Evolutionary conservation across 2,797 vertebrate species (phyloP).

Genomic region (Siniperca obscura): DNA sequence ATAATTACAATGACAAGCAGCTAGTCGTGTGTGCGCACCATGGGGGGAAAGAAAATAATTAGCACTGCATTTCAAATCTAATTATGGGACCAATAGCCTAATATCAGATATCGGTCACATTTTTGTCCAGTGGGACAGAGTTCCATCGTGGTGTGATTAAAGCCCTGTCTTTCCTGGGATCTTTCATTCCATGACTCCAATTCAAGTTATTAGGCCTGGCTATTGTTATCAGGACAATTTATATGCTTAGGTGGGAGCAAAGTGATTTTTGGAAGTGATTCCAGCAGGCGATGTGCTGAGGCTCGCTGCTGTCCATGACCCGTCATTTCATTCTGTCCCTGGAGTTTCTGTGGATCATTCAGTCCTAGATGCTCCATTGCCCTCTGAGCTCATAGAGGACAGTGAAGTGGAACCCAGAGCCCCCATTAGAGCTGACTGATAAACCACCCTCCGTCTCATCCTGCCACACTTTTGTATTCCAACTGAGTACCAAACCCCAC

Average conservation of each 20-base stretch:
- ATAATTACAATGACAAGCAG: background rate
- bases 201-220: slow-evolving; percentile 48
- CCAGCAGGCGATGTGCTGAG: background rate
- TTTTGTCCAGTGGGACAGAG: slow-evolving; percentile 52
- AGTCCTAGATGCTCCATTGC: slow-evolving; percentile 76
- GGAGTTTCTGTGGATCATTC: slow-evolving; percentile 68
- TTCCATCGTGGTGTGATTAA: slow-evolving; percentile 61
- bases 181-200: slow-evolving; percentile 52
- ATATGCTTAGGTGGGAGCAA: slow-evolving; percentile 31
- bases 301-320: slow-evolving; percentile 22
- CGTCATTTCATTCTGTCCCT: slow-evolving; percentile 26
- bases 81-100: slow-evolving; percentile 56
- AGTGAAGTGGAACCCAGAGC: slow-evolving; percentile 79
- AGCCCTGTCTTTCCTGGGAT: slow-evolving; percentile 26
- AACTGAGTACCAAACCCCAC: slow-evolving; percentile 29
- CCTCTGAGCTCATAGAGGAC: slow-evolving; percentile 72
- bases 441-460: slow-evolving; percentile 66
- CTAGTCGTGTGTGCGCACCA: background rate
- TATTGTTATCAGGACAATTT: slow-evolving; percentile 55
- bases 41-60: slow-evolving; percentile 61
- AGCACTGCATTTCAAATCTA: slow-evolving; percentile 61
- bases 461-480: slow-evolving; percentile 59
- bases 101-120: slow-evolving; percentile 20
- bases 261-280: slow-evolving; percentile 29
- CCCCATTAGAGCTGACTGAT: slow-evolving; percentile 70